Evolutionary conservation across 1,140 invertebrate genomes (phyloP).

Genomic region (Anthonomus grandis): DNA sequence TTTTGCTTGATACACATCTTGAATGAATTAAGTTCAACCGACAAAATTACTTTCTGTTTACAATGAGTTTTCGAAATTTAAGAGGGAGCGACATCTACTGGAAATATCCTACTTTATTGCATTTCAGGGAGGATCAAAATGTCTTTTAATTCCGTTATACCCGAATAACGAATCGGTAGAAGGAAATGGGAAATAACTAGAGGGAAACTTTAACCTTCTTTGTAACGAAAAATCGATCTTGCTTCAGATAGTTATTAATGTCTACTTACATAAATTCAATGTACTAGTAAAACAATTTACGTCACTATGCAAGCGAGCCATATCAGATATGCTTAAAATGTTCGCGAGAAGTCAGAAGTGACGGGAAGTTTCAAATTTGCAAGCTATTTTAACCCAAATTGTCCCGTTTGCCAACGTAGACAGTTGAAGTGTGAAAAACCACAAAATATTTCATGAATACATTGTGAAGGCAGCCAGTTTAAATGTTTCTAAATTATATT

Average conservation of each 20-base stretch:
- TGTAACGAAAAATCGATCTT: not conserved
- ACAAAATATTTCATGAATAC: no score
- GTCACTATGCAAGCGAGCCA: no score
- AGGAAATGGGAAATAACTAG: not conserved
- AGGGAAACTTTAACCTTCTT: no score
- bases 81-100: not conserved
- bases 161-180: not conserved
- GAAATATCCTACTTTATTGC: constrained; percentile 16
- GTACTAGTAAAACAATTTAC: no score
- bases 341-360: no score
- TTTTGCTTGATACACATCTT: constrained; percentile 24
- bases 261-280: not conserved
- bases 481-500: no score
- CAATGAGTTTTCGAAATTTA: constrained; percentile 13
- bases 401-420: no score
- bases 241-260: not conserved
- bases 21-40: constrained; percentile 24
- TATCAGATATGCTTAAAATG: no score
- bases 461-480: no score
- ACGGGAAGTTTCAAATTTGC: no score
- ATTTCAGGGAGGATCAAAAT: constrained; percentile 2
- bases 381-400: no score
- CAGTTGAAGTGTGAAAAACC: no score
- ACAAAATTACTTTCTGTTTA: constrained; percentile 22
- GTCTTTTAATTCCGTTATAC: not conserved